Evolutionary conservation across 2,797 vertebrate species (phyloP), one percentile per base, ranked within the genome.

Genomic region (Telmatherina bonti): DNA sequence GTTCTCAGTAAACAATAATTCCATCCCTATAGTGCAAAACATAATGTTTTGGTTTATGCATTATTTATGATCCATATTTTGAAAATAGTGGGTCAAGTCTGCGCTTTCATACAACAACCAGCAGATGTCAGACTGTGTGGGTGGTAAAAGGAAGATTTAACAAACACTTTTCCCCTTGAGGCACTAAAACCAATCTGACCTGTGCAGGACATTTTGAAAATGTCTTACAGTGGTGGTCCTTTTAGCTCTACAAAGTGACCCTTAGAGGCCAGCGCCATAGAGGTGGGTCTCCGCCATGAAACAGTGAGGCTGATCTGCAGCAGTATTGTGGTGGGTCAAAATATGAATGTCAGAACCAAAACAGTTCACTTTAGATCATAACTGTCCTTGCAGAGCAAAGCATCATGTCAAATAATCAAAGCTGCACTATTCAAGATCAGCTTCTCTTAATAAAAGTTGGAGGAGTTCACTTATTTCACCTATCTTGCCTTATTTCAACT

Each of bases 91-190:
- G 7, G 4, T 31, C n/a, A 51, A 43, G 41, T 43, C 16, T 76
- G 71, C 41, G 29, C 7, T 84, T 47, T 10, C 36, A 36, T 13
- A n/a, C 10, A 27, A 54, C 33, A 20, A 71, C 78, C 88, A 84
- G 66, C 16, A 86, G 86, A 78, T 63, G 84, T 71, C 82, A 77
- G 63, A 41, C n/a, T 53, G 24, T 15, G n/a, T 41, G 59, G 15
- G 22, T 27, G 60, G 27, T 43, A 27, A 60, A 41, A 7, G 4
- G 0, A 29, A 18, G 33, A 24, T 36, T 45, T 5, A 26, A n/a
- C 7, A 43, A 53, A 62, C 3, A 11, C 13, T 45, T 30, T 35
- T 3, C 7, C n/a, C n/a, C 11, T 13, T 13, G 16, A 12, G 54
- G 9, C 30, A 33, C 30, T 35, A 33, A 35, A n/a, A n/a, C n/a